Percentiles rank a stretch among this genome's conserved stretches.
These are phyloP conservation scores for Hoplodrina blanda DNA, from an alignment of 2,888 invertebrate genomes.

Conservation along the genomic window DNA sequence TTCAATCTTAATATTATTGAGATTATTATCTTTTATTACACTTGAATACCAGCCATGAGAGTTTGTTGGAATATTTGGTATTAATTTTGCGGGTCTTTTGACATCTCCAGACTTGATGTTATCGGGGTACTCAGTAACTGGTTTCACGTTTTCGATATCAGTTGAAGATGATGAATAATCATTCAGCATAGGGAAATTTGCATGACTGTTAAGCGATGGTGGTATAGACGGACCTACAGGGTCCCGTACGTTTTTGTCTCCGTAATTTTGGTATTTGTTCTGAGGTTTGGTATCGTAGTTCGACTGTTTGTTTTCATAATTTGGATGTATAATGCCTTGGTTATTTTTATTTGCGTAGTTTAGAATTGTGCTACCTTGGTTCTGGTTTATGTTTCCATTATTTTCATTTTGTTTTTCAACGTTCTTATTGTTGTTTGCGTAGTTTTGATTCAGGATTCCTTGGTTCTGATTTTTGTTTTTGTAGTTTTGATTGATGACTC, in stretches of 20 bases:
- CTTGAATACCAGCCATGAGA: slow-evolving; percentile 89
- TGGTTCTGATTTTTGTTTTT: slow-evolving; percentile 23
- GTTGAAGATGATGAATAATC: slow-evolving; percentile 68
- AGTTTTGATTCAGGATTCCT: slow-evolving; percentile 50
- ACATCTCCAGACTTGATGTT: slow-evolving; percentile 70
- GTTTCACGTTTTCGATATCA: slow-evolving; percentile 66
- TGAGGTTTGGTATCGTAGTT: slow-evolving; percentile 5
- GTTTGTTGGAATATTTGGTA: slow-evolving; percentile 83
- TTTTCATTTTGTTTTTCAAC: slow-evolving; percentile 7
- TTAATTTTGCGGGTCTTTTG: slow-evolving; percentile 80
- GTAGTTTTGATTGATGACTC: not conserved
- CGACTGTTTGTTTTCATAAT: slow-evolving; percentile 39
- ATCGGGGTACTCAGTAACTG: slow-evolving; percentile 73
- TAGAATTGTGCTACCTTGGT: not conserved
- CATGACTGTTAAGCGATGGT: slow-evolving; percentile 84
- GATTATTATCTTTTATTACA: slow-evolving; percentile 77
- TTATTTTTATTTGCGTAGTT: slow-evolving; percentile 14
- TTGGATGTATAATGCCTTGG: slow-evolving; percentile 30
- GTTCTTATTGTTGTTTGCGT: slow-evolving; percentile 23
- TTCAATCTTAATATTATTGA: slow-evolving; percentile 82
- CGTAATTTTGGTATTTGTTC: slow-evolving; percentile 55
- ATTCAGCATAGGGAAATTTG: slow-evolving; percentile 87
- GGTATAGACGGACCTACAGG: slow-evolving; percentile 61
- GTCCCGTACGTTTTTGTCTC: slow-evolving; percentile 55
- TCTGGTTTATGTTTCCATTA: slow-evolving; percentile 5